Base-by-base conservation (phyloP, 2,113 vertebrate species). In the Amblyornis subalaris region DNA sequence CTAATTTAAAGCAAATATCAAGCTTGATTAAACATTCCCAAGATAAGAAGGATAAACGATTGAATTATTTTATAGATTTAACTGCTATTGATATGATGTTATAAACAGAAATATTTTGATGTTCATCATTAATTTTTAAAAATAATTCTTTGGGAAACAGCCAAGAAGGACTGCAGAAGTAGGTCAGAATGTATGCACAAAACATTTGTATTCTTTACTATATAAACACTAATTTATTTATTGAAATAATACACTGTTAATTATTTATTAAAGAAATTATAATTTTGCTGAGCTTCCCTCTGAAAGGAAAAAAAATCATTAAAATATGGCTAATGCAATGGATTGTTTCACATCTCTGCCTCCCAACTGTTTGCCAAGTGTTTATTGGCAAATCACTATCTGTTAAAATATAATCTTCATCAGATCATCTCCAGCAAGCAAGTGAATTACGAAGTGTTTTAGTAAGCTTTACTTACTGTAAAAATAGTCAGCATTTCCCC, bases 1-100 rank as follows among this genome's bases (percentile, higher is more conserved):
- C 98, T 99, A 99, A 99, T 99, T 98, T 99, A 99, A 99, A 99
- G 98, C 98, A 99, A 99, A 99, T 99, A 99, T 96, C 96, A 98
- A 96, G 97, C 98, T 98, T 99, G 98, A 99, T 99, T 99, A 99
- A 99, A 99, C 98, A 99, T 98, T 98, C 98, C 98, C 98, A 96
- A 94, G 98, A 98, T 98, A 98, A 97, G 95, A 97, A 93, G 97
- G 98, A 98, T 98, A 99, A 99, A 98, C 95, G 98, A 98, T 98
- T 99, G 98, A 98, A 99, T 99, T 98, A 98, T 98, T 98, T 98
- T 98, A 98, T 97, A 97, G 98, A 98, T 99, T 98, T 99, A 99
- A 98, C 98, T 97, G 98, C 98, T 98, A 98, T 93, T 97, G 97
- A 98, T 97, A 98, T 97, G 90, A 95, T 97, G 97, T 96, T 98